Conservation (phyloP, 2,797 vertebrate species). For the Enoplosus armatus region DNA sequence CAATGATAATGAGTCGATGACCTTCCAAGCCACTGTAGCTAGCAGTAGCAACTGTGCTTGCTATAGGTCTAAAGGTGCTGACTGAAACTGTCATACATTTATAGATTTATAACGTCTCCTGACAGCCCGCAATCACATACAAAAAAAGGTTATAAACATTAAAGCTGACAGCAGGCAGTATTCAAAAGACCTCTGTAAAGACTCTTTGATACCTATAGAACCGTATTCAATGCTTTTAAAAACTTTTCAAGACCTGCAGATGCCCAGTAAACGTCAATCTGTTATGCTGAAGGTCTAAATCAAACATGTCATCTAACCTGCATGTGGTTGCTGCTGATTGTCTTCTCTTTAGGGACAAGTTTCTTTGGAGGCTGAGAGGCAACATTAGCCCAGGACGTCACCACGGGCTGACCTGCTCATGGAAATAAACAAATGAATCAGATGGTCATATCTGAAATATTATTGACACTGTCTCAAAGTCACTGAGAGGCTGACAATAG, state of each 20-base stretch:
- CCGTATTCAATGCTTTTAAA: too few relatives aligned
- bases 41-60: neutral
- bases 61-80: neutral
- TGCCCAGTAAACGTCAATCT: neutral
- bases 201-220: too few relatives aligned
- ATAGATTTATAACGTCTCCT: too few relatives aligned
- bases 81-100: neutral
- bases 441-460: neutral
- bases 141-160: neutral
- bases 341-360: slow-evolving; percentile 69
- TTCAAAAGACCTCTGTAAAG: neutral
- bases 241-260: neutral
- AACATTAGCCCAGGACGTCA: slow-evolving; percentile 88
- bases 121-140: neutral
- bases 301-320: slow-evolving; percentile 68
- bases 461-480: neutral
- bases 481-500: fast-evolving
- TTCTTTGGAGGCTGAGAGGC: slow-evolving; percentile 89
- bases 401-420: slow-evolving; percentile 46
- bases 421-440: neutral
- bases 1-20: neutral
- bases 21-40: neutral
- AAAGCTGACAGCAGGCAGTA: neutral
- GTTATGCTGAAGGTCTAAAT: neutral
- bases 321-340: slow-evolving; percentile 52